phyloP scores from a whole-genome alignment of 2,113 vertebrate genomes.

The Dromaius novaehollandiae region DNA sequence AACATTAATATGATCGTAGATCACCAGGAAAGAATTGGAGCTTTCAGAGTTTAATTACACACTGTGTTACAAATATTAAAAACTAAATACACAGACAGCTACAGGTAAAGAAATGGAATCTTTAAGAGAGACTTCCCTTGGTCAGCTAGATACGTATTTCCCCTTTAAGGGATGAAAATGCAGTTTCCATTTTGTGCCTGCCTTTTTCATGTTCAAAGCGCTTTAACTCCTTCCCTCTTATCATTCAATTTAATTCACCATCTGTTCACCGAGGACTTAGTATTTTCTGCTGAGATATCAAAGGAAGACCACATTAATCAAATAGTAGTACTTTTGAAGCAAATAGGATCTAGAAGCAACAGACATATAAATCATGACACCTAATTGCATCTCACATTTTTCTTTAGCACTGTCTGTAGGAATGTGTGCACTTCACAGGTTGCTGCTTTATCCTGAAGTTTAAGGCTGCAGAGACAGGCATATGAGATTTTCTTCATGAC shows the following conservation, averaged over 20 bases:
- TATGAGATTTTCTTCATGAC: neutral
- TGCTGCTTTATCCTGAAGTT: neutral
- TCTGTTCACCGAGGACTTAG: conserved; percentile 54
- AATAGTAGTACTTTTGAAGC: conserved; percentile 52
- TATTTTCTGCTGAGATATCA: conserved; percentile 65
- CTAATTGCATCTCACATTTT: conserved; percentile 35
- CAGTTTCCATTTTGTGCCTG: neutral
- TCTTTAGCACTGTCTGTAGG: neutral
- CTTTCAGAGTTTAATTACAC: neutral
- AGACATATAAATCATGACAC: conserved; percentile 54
- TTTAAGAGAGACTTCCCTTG: neutral
- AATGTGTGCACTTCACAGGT: conserved; percentile 1
- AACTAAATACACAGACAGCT: neutral
- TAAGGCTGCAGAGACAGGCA: neutral
- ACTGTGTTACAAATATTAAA: neutral
- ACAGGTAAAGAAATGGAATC: neutral
- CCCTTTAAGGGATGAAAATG: conserved; percentile 36
- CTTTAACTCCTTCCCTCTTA: conserved; percentile 41
- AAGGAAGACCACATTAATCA: conserved; percentile 66
- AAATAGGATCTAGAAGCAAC: conserved; percentile 39
- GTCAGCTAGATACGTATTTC: neutral
- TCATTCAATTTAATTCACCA: conserved; percentile 56
- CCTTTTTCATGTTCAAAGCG: conserved; percentile 31
- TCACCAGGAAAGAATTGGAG: neutral
- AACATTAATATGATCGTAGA: neutral